Evolutionary conservation across 2,113 vertebrate species (phyloP).

Genomic region (Chionomys nivalis): DNA sequence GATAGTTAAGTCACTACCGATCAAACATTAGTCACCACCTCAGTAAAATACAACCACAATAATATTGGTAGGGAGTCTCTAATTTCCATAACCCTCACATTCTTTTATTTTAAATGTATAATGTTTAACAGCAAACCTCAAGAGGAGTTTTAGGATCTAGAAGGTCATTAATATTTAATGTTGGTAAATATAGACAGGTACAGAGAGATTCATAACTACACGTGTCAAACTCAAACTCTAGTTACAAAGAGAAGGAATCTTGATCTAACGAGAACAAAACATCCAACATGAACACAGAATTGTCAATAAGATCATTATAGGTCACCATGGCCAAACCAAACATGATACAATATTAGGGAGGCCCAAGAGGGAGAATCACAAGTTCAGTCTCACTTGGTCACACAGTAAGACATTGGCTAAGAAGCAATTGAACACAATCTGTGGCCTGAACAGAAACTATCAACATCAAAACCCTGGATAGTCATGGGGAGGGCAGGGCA

Average conservation of each 20-base stretch:
- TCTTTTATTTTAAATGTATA: not conserved
- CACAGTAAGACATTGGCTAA: not conserved
- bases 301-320: not conserved
- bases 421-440: not conserved
- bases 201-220: not conserved
- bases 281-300: not conserved
- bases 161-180: not conserved
- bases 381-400: not conserved
- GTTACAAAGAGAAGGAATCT: not conserved
- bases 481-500: not conserved
- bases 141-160: not conserved
- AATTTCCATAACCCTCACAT: not conserved
- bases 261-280: not conserved
- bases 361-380: not conserved
- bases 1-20: not conserved
- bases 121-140: not conserved
- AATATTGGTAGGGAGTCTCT: too few relatives aligned
- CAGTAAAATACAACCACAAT: not conserved
- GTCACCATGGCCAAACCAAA: not conserved
- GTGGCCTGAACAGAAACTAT: not conserved
- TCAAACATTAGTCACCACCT: not conserved
- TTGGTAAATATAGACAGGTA: not conserved
- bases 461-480: not conserved
- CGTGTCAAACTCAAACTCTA: not conserved
- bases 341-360: too few relatives aligned